Percentiles rank a stretch among this genome's conserved stretches.
Evolutionary conservation across 2,797 vertebrate species (phyloP).

Genomic region (Bradypodion pumilum): DNA sequence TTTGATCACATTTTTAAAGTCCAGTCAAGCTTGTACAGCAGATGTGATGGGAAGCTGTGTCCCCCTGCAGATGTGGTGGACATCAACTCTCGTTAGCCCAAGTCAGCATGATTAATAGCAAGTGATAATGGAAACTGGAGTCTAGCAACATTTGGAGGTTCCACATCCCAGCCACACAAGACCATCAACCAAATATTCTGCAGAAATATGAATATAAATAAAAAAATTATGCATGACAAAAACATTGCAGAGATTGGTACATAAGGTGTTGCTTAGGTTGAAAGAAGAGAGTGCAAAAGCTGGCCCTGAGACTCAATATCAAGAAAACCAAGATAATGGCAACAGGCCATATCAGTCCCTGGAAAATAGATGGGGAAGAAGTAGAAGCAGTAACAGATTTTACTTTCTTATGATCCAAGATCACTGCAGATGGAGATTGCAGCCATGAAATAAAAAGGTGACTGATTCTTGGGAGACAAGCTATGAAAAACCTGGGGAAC

Average conservation of each 20-base stretch:
- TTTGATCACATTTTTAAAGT: background rate
- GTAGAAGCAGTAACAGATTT: too few relatives aligned
- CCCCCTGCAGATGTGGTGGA: background rate
- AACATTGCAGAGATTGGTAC: background rate
- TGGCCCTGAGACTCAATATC: too few relatives aligned
- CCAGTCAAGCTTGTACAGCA: background rate
- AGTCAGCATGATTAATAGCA: background rate
- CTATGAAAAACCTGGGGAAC: too few relatives aligned
- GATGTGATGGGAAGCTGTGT: background rate
- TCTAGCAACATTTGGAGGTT: background rate
- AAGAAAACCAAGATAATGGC: too few relatives aligned
- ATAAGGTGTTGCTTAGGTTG: too few relatives aligned
- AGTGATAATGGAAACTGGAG: background rate
- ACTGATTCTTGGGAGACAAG: too few relatives aligned
- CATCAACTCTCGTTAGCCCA: background rate
- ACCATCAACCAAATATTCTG: constrained; percentile 18
- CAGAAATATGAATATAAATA: constrained; percentile 2
- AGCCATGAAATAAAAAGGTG: too few relatives aligned
- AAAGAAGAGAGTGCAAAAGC: too few relatives aligned
- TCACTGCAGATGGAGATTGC: too few relatives aligned
- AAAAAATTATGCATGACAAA: constrained; percentile 1
- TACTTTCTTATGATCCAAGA: too few relatives aligned
- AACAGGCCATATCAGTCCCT: too few relatives aligned
- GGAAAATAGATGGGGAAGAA: too few relatives aligned
- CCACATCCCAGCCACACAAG: background rate